Conservation (phyloP, 2,113 vertebrate genomes). For the Alces alces region DNA sequence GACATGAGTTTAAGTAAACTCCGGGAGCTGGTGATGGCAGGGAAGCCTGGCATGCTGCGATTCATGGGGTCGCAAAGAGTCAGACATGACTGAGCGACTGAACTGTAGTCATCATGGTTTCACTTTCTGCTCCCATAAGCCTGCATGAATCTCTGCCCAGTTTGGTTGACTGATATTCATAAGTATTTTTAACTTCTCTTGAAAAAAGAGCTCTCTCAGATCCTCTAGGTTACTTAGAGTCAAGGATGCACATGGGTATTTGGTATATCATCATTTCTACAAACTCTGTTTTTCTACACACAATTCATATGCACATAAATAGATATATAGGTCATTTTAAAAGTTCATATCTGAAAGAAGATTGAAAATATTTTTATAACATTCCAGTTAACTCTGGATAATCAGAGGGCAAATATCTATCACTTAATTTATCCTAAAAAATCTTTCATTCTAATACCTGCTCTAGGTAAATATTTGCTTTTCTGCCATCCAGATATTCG, state of each 20-base stretch:
- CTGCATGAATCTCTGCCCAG: neutral
- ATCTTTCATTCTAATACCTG: neutral
- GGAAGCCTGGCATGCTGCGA: too few relatives aligned
- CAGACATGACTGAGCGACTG: too few relatives aligned
- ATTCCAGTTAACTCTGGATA: neutral
- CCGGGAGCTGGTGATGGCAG: too few relatives aligned
- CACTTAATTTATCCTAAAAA: neutral
- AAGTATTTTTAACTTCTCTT: neutral
- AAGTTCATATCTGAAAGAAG: neutral
- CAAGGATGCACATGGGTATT: neutral
- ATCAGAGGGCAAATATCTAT: neutral
- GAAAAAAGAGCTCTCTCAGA: neutral
- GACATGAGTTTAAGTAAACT: too few relatives aligned
- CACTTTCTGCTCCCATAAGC: neutral
- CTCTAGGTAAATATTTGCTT: neutral
- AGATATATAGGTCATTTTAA: neutral
- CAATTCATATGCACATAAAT: neutral
- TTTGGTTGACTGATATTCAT: neutral
- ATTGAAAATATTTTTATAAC: neutral
- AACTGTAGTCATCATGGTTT: neutral
- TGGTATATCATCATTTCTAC: neutral
- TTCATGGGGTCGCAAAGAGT: too few relatives aligned
- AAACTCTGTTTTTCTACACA: neutral
- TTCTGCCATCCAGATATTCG: neutral
- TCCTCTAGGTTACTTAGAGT: neutral